Evolutionary conservation across 1,140 invertebrate genomes (phyloP).

Genomic region (Camponotus vicinus): DNA sequence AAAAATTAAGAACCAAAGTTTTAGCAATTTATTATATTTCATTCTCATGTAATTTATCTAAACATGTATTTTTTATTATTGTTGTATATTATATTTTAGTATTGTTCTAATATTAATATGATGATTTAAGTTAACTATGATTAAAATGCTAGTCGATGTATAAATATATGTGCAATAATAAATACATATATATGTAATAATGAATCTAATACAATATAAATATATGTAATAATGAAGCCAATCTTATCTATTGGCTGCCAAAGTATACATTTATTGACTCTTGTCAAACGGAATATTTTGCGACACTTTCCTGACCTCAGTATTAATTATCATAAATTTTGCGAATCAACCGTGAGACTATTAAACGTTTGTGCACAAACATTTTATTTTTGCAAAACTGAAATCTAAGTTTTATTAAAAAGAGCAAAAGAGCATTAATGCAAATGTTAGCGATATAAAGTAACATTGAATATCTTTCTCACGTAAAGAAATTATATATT

Average conservation of each 20-base stretch:
- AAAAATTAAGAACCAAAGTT: neutral
- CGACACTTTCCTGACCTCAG: neutral
- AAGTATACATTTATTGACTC: neutral
- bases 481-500: conserved; percentile 1
- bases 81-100: neutral
- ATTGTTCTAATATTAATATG: neutral
- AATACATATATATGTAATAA: too few relatives aligned
- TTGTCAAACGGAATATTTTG: neutral
- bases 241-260: neutral
- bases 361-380: neutral
- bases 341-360: neutral
- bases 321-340: neutral
- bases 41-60: neutral
- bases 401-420: neutral
- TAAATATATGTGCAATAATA: too few relatives aligned
- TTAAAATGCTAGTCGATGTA: neutral
- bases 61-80: neutral
- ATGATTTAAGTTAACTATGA: neutral
- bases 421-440: neutral
- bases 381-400: neutral
- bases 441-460: neutral
- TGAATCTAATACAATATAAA: too few relatives aligned
- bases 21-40: neutral
- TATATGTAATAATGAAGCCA: neutral
- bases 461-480: neutral